phyloP scores from a whole-genome alignment of 2,113 vertebrate species.

The Oryctolagus cuniculus region mOryCun1.1 NC_091443.1:74494001-74494500 shows the following conservation, averaged over 20 bases:
- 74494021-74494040: neutral
- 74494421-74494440: too few relatives aligned
- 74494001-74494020: neutral
- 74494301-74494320: neutral
- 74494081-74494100: neutral
- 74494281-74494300: neutral
- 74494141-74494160: slow-evolving; percentile 1
- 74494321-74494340: neutral
- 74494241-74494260: neutral
- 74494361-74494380: neutral
- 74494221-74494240: neutral
- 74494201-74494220: neutral
- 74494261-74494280: neutral
- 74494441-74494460: too few relatives aligned
- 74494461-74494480: too few relatives aligned
- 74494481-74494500: too few relatives aligned
- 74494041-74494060: slow-evolving; percentile 1
- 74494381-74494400: too few relatives aligned
- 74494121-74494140: neutral
- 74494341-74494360: neutral
- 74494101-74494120: slow-evolving; percentile 4
- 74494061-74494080: neutral
- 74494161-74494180: neutral
- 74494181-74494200: neutral
- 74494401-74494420: too few relatives aligned